Evolutionary conservation across 2,113 vertebrate genomes (phyloP), one percentile per base, ranked within the genome.

Genomic region (Chitala chitala): DNA sequence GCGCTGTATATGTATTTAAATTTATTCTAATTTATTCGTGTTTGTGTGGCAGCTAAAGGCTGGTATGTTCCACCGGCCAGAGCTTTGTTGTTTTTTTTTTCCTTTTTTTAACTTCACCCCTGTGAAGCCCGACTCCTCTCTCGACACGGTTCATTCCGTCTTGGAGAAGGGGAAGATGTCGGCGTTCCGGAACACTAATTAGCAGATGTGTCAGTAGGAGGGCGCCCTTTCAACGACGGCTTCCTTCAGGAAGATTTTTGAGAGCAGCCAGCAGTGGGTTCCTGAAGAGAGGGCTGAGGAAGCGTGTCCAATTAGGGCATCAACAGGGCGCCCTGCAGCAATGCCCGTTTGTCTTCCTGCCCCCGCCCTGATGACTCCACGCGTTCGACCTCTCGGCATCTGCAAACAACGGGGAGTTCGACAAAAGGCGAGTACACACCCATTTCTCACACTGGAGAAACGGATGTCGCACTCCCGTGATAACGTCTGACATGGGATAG

Each of bases 281-380:
- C 46, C 58, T 20, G 50, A 58, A 54, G 29, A 58, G 38, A 63
- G 38, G n/a, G 3, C 24, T 58, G 22, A 77, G 40, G 42, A 55
- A 72, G 24, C 15, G 38, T 26, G 20, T 22, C 68, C 79, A 74
- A 78, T 77, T 81, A 78, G 58, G 75, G 58, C 42, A 69, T 73
- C 64, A 46, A 3, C 17, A 5, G 26, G 24, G 4, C 22, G 20
- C 24, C 44, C 29, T 13, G 2, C 15, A 26, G 36, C 17, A 6
- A 36, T 12, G 50, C 13, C 12, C 1, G 7, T 12, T 24, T n/a
- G n/a, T n/a, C 33, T n/a, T 15, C 38, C 38, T 42, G 3, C 54
- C 54, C 10, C 20, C 51, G 20, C 33, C 58, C 13, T 1, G 42
- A 72, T 8, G 4, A 48, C 44, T 40, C 38, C 20, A n/a, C n/a